Evolutionary conservation across 2,888 invertebrate species (phyloP).

Genomic region (Metallyticus violacea): DNA sequence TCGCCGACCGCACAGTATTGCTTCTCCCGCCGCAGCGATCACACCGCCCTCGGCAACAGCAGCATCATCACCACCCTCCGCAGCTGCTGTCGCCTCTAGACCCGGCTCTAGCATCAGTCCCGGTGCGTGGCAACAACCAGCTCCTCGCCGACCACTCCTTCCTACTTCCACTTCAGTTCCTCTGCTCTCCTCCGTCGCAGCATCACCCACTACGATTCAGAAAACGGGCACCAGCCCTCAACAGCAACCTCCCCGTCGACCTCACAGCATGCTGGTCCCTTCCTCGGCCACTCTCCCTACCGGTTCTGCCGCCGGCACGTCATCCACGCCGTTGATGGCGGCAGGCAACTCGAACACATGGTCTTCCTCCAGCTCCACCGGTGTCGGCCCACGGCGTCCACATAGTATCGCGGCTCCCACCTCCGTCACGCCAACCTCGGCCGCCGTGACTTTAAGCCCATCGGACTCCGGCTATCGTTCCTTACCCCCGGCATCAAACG

Average conservation of each 20-base stretch:
- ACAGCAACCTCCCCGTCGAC: slow-evolving; percentile 15
- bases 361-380: slow-evolving; percentile 20
- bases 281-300: slow-evolving; percentile 10
- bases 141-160: not conserved
- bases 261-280: slow-evolving; percentile 19
- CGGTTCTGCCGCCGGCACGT: not conserved
- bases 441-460: slow-evolving; percentile 45
- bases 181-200: not conserved
- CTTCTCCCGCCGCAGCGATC: slow-evolving; percentile 37
- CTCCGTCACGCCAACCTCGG: slow-evolving; percentile 12
- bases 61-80: not conserved
- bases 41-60: not conserved
- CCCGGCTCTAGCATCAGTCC: not conserved
- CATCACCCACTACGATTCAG: not conserved
- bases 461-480: slow-evolving; percentile 54
- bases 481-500: slow-evolving; percentile 59
- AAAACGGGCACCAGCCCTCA: not conserved
- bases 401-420: not conserved
- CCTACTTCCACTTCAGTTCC: not conserved
- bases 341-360: slow-evolving; percentile 24
- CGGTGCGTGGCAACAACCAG: not conserved
- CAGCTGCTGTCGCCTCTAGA: not conserved
- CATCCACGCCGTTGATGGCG: slow-evolving; percentile 4
- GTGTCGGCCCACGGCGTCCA: not conserved
- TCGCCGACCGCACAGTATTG: slow-evolving; percentile 45